Evolutionary conservation across 2,797 vertebrate species (phyloP).

Genomic region (Miichthys miiuy): DNA sequence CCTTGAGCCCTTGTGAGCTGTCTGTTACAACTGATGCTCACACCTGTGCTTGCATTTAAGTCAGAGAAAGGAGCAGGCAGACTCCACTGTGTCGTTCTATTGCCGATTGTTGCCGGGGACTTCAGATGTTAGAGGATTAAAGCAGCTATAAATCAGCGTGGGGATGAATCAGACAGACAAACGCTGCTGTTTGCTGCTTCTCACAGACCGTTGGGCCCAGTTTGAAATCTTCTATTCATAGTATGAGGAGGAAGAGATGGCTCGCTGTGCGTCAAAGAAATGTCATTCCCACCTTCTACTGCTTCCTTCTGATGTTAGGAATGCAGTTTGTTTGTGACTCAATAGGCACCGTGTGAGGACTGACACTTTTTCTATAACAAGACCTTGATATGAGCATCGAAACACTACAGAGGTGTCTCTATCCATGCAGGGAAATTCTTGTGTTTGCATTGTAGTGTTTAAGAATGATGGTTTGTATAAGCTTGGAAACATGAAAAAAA

Average conservation of each 20-base stretch:
- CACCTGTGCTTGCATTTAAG: background rate
- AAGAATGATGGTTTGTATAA: background rate
- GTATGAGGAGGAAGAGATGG: background rate
- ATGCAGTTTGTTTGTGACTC: conserved; percentile 12
- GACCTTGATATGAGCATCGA: background rate
- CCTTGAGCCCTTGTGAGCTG: background rate
- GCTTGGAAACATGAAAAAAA: background rate
- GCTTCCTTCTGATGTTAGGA: background rate
- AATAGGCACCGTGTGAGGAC: background rate
- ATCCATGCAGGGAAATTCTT: background rate
- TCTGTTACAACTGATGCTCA: background rate
- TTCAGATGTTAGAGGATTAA: conserved; percentile 40
- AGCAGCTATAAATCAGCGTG: conserved; percentile 11
- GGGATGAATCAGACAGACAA: conserved; percentile 14
- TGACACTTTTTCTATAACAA: background rate
- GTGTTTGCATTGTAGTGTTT: background rate
- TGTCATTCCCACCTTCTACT: conserved; percentile 19
- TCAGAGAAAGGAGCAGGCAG: background rate
- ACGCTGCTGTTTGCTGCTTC: conserved; percentile 11
- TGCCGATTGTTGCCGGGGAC: background rate
- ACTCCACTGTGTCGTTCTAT: background rate
- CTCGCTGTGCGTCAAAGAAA: conserved; percentile 10
- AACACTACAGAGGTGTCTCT: background rate
- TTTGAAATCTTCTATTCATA: conserved; percentile 32
- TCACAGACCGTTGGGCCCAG: background rate